A percentile compares a stretch with the other conserved stretches of the same genome.
Evolutionary conservation across 2,797 vertebrate genomes (phyloP).

Genomic region (Microcaecilia unicolor): DNA sequence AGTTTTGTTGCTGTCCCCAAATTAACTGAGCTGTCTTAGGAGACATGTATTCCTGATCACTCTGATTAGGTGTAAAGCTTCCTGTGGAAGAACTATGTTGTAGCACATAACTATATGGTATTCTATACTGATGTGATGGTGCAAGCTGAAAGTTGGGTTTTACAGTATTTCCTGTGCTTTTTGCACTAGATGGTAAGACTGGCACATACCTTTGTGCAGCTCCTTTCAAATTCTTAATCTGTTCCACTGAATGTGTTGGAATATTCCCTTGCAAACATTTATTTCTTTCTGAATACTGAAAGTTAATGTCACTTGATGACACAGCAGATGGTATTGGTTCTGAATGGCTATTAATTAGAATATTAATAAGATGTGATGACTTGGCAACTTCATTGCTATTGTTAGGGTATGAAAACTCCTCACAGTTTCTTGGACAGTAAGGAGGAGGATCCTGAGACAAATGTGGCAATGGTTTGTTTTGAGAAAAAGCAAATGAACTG

Average conservation of each 20-base stretch:
- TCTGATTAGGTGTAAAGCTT: conserved; percentile 8
- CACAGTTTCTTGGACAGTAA: conserved; percentile 27
- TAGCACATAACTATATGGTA: conserved; percentile 2
- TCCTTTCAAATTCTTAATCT: too few species aligned
- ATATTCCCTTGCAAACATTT: too few species aligned
- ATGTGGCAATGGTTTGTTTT: not conserved
- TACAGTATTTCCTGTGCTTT: not conserved
- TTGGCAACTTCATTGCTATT: conserved; percentile 9
- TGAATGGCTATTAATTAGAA: conserved; percentile 9
- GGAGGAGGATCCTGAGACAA: conserved; percentile 18
- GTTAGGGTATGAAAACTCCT: conserved; percentile 5
- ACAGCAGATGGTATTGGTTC: not conserved
- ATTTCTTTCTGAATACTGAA: too few species aligned
- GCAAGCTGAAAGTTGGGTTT: not conserved
- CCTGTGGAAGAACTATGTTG: conserved; percentile 16
- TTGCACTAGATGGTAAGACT: conserved; percentile 18
- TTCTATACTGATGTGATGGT: conserved; percentile 12
- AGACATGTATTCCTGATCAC: conserved; percentile 1
- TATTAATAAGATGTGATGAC: conserved; percentile 2
- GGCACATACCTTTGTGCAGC: too few species aligned
- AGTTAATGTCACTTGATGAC: too few species aligned
- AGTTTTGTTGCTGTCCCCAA: not conserved
- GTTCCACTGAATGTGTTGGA: too few species aligned
- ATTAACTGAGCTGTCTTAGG: not conserved
- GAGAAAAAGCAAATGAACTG: conserved; percentile 9